Base-by-base conservation (phyloP, 2,113 vertebrate genomes). In the Rhinogobius similis region DNA sequence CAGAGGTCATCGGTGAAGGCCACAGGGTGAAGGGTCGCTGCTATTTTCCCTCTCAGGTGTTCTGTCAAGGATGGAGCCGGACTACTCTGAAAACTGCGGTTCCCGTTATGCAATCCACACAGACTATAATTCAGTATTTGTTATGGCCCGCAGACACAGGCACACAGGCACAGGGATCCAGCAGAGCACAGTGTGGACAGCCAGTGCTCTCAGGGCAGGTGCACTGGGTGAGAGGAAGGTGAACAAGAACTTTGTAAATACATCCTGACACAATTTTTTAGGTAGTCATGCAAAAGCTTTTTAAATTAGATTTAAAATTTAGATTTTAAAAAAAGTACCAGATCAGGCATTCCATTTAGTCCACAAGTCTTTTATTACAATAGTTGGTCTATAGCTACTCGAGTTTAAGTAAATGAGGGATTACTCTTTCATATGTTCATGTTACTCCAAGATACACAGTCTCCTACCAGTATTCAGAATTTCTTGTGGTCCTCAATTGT, bases 21-120 rank as follows among this genome's bases (percentile, higher is more conserved):
- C 62, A 46, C 46, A 48, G 70, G 44, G 62, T 70, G 66, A 79
- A 85, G 77, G 75, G 81, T 67, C 76, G 73, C 27, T 23, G 43
- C 1, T 48, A 50, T 65, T 62, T 68, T 72, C 65, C 59, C 41
- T 58, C 58, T 50, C 59, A 70, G 16, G 75, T 72, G 71, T 41
- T 21, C 48, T 58, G 68, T 77, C 7, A 1, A 78, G 71, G 61
- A 78, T 38, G 66, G 72, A n/a, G 38, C 48, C 48, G 55, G 61
- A 65, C 75, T 53, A 64, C 67, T 65, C 36, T 67, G 62, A 77
- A 44, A 65, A 66, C 56, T 59, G 44, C 27, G 58, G 21, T 50
- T 67, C 50, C 21, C 55, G 21, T 76, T 72, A 59, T 64, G 77
- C 67, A 75, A 77, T 53, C 59, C 39, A 62, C 62, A 68, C 44